A percentile compares a stretch with the other conserved stretches of the same genome.
Conservation (phyloP, 2,888 invertebrate species). For the Phasia obesa region DNA sequence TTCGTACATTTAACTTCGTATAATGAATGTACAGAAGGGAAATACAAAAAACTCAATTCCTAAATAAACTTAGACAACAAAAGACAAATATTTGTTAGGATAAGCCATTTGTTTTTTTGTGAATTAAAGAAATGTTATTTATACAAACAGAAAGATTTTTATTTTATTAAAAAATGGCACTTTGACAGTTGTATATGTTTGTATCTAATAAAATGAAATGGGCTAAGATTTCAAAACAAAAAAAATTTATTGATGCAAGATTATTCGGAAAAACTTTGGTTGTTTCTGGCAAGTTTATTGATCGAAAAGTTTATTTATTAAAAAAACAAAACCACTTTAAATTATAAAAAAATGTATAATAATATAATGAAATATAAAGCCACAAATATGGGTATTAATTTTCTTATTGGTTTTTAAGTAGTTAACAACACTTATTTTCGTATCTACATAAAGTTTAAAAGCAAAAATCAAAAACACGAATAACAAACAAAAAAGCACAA, state of each 20-base stretch:
- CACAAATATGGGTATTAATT: too few species aligned
- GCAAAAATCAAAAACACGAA: too few species aligned
- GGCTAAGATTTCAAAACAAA: neutral
- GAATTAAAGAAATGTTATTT: neutral
- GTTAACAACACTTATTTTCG: too few species aligned
- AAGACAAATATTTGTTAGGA: slow-evolving; percentile 45
- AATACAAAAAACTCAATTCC: slow-evolving; percentile 41
- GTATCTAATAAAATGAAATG: neutral
- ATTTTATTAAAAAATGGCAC: slow-evolving; percentile 23
- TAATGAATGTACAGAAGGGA: neutral
- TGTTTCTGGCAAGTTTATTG: too few species aligned
- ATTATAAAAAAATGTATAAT: too few species aligned
- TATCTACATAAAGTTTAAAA: too few species aligned
- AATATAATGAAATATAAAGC: too few species aligned
- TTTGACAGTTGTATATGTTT: slow-evolving; percentile 8
- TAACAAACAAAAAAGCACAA: too few species aligned
- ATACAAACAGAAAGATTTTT: neutral
- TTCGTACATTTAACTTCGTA: neutral
- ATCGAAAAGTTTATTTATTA: too few species aligned
- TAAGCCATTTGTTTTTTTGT: slow-evolving; percentile 20
- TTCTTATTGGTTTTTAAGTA: too few species aligned
- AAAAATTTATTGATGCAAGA: neutral
- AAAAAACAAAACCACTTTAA: too few species aligned
- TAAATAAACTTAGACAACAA: slow-evolving; percentile 47
- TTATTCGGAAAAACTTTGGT: neutral